A percentile compares a stretch with the other conserved stretches of the same genome.
phyloP scores from a whole-genome alignment of 2,113 vertebrate genomes.

The Eretmochelys imbricata region DNA sequence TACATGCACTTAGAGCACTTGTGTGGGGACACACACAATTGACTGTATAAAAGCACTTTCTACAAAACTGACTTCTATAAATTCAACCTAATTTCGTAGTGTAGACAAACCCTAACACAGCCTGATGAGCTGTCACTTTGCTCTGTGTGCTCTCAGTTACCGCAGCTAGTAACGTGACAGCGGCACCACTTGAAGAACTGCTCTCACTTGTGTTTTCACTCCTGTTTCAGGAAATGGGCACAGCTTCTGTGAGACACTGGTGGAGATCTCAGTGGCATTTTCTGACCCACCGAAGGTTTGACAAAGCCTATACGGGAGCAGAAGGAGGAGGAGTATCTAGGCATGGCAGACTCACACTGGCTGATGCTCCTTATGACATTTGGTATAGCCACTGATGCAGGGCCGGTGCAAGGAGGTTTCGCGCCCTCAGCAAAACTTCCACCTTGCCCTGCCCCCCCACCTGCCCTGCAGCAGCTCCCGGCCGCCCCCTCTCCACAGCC shows the following conservation, averaged over 20 bases:
- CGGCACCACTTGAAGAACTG: background rate
- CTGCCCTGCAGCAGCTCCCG: too few species aligned
- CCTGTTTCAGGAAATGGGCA: background rate
- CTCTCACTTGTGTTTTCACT: background rate
- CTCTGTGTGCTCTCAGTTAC: background rate
- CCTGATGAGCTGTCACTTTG: background rate
- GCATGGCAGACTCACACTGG: background rate
- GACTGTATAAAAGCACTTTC: too few species aligned
- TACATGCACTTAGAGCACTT: too few species aligned
- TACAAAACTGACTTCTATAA: too few species aligned
- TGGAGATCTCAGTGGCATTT: background rate
- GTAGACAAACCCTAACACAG: background rate
- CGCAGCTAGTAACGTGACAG: background rate
- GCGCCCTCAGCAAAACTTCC: too few species aligned
- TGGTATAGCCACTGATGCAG: too few species aligned
- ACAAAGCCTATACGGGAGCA: background rate
- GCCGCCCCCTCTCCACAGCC: too few species aligned
- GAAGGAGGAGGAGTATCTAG: background rate
- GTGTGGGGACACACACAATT: too few species aligned
- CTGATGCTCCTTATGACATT: background rate
- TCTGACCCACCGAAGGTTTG: background rate
- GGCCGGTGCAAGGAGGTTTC: too few species aligned
- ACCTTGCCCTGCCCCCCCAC: too few species aligned
- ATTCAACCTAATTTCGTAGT: too few species aligned
- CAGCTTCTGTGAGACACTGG: background rate